Evolutionary conservation across 2,888 invertebrate genomes (phyloP).

Genomic region (Branchellion lobata): DNA sequence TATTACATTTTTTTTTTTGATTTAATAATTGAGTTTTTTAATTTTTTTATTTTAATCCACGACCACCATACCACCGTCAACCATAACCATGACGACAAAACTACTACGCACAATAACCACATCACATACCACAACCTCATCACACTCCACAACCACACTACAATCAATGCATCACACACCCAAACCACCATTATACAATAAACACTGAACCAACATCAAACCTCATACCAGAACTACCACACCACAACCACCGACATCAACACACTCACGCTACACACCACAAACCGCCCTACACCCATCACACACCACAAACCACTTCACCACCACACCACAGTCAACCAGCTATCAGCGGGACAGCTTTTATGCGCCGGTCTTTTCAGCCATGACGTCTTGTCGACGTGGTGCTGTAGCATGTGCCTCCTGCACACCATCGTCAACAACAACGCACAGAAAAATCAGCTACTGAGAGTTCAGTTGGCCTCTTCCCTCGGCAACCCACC

Average conservation of each 20-base stretch:
- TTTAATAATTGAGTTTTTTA: neutral
- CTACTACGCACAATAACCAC: too few relatives aligned
- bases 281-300: too few relatives aligned
- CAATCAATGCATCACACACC: too few relatives aligned
- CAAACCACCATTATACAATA: too few relatives aligned
- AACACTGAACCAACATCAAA: too few relatives aligned
- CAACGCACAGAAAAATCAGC: slow-evolving; percentile 74
- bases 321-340: slow-evolving; percentile 57
- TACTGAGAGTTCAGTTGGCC: slow-evolving; percentile 85
- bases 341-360: slow-evolving; percentile 75
- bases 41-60: neutral
- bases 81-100: too few relatives aligned
- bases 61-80: neutral
- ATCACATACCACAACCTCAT: too few relatives aligned
- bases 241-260: too few relatives aligned
- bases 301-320: neutral
- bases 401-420: slow-evolving; percentile 90
- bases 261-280: too few relatives aligned
- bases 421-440: slow-evolving; percentile 87
- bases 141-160: slow-evolving; percentile 39
- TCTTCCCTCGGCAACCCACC: slow-evolving; percentile 69
- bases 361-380: slow-evolving; percentile 90
- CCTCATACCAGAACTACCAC: too few relatives aligned
- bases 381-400: slow-evolving; percentile 82
- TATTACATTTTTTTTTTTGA: neutral